phyloP scores from a whole-genome alignment of 2,888 invertebrate species.

The Drosophila fungiperda region DNA sequence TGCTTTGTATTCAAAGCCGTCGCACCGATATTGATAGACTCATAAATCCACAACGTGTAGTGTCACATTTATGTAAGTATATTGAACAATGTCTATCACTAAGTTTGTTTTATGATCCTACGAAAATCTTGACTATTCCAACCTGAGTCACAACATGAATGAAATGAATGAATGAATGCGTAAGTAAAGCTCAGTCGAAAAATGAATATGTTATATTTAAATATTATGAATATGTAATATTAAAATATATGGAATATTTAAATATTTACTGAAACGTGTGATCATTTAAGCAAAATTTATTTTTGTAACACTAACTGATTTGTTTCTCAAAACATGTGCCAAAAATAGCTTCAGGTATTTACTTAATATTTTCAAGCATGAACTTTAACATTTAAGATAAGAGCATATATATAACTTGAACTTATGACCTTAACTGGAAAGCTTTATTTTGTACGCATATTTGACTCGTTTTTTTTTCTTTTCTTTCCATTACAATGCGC shows the following conservation, averaged over 20 bases:
- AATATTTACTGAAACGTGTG: background rate
- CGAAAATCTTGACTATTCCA: background rate
- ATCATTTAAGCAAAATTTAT: background rate
- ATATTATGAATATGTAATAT: constrained; percentile 4
- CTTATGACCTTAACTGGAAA: constrained; percentile 24
- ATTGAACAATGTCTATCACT: background rate
- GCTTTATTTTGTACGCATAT: constrained; percentile 5
- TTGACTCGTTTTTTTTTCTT: constrained; percentile 14
- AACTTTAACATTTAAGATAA: background rate
- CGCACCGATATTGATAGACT: background rate
- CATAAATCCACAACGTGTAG: background rate
- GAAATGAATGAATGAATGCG: background rate
- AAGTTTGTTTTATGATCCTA: background rate
- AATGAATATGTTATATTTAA: constrained; percentile 8
- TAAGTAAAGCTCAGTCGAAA: background rate
- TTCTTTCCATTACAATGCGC: constrained; percentile 9
- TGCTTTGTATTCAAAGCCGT: constrained; percentile 29
- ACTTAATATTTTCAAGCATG: background rate
- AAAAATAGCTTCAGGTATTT: background rate
- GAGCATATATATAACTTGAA: constrained; percentile 11
- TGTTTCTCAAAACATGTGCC: background rate
- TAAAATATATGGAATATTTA: background rate
- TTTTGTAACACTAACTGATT: background rate
- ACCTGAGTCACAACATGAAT: background rate
- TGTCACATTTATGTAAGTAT: constrained; percentile 1